Evolutionary conservation across 1,140 invertebrate species (phyloP).

Genomic region (Gonatopus flavifemur): DNA sequence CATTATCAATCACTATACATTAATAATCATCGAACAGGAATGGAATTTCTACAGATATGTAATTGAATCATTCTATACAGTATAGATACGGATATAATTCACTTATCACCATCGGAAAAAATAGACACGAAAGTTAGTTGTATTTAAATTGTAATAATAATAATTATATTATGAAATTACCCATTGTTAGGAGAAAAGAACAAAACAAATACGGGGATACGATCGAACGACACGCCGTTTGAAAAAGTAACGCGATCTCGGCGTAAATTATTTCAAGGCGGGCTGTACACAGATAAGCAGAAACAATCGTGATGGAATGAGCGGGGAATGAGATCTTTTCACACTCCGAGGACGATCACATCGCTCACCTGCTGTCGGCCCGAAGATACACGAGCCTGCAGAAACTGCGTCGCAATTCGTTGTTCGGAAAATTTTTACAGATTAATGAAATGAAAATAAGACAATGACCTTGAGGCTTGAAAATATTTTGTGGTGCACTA

Average conservation of each 20-base stretch:
- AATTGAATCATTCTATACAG: too few species aligned
- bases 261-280: neutral
- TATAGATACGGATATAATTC: too few species aligned
- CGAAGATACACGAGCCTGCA: slow-evolving; percentile 14
- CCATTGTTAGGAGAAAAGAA: neutral
- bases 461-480: slow-evolving; percentile 6
- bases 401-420: neutral
- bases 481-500: slow-evolving; percentile 11
- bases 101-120: too few species aligned
- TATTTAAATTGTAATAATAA: too few species aligned
- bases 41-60: too few species aligned
- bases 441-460: neutral
- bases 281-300: neutral
- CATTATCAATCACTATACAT: too few species aligned
- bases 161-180: too few species aligned
- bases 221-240: neutral
- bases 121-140: too few species aligned
- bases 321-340: neutral
- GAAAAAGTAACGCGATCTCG: neutral
- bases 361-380: slow-evolving; percentile 19
- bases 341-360: neutral
- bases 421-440: neutral
- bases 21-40: too few species aligned
- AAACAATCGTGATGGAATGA: neutral
- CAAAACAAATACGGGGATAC: neutral